Percentiles rank a stretch among this genome's conserved stretches.
Conservation (phyloP, 2,797 vertebrate species). For the Alectoris magna region DNA sequence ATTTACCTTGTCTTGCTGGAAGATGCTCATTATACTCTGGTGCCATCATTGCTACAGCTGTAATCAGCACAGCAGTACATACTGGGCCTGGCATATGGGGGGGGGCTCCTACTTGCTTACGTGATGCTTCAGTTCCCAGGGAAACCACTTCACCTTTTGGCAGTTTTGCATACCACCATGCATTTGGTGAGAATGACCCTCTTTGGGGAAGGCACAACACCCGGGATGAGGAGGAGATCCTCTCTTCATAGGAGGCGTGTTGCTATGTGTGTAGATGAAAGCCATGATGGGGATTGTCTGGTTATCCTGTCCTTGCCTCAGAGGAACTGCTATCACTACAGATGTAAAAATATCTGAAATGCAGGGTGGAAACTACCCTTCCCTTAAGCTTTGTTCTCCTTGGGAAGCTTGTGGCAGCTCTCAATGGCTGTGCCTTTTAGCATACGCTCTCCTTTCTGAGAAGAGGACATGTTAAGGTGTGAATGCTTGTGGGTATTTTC, state of each 20-base stretch:
- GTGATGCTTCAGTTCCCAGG: background rate
- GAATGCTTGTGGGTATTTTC: background rate
- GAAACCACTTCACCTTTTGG: background rate
- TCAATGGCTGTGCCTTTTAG: background rate
- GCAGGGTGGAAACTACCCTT: background rate
- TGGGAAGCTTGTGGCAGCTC: constrained; percentile 1
- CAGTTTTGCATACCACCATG: background rate
- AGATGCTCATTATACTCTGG: background rate
- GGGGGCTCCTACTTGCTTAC: background rate
- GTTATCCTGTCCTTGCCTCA: background rate
- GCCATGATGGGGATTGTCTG: background rate
- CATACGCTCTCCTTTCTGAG: background rate
- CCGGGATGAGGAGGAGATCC: background rate
- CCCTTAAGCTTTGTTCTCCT: background rate
- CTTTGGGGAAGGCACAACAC: background rate
- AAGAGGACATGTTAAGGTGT: background rate
- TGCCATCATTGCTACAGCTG: background rate
- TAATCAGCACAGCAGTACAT: background rate
- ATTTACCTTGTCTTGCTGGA: constrained; percentile 11
- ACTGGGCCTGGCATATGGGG: background rate
- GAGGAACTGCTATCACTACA: background rate
- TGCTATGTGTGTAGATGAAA: background rate
- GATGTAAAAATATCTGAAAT: background rate
- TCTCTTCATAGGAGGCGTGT: background rate
- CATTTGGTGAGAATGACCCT: background rate